Evolutionary conservation across 1,140 invertebrate species (phyloP), one percentile per base, ranked within the genome.

Genomic region (Archivesica marissinica): DNA sequence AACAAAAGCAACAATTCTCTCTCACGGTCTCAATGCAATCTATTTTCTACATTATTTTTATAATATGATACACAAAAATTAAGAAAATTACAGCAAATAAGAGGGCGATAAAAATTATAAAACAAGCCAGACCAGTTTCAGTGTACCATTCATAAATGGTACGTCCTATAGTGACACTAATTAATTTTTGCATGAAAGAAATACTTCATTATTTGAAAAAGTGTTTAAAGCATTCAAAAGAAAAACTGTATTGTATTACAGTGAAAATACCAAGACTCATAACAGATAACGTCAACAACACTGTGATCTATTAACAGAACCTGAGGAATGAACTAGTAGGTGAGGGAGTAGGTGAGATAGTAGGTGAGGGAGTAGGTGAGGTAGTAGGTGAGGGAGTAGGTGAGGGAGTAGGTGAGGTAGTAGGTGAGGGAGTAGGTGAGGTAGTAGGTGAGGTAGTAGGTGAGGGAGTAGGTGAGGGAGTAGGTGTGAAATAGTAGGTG

Each of bases 11-110:
- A 17, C 17, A 23, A 38, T 38, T 83, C 56, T 72, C 75, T 83
- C 70, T 56, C 68, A 52, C 50, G 80, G 28, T 74, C 64, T 83
- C 70, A 83, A 74, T 83, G 41, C 54, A 33, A 30, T 47, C 64
- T 83, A 50, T 83, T 75, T 83, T 64, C 44, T 72, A 25, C n/a
- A n/a, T n/a, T n/a, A n/a, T n/a, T n/a, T 79, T 50, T 41, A 64
- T 79, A 64, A 25, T 66, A 66, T 50, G 25, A 79, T 33, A 47
- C 39, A 7, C 56, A 23, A 35, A 66, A 79, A 50, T 79, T 66
- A 79, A 66, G 56, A 66, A 68, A 79, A 79, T 74, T 74, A 74
- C 6, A n/a, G 23, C 68, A 38, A n/a, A 1, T 17, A 35, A 79
- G 66, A 39, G 3, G 20, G 30, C 17, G 54, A 30, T 0, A 39